These are phyloP conservation scores for Mustela lutreola DNA, from an alignment of 2,113 vertebrate genomes.

Conservation along the genomic window DNA sequence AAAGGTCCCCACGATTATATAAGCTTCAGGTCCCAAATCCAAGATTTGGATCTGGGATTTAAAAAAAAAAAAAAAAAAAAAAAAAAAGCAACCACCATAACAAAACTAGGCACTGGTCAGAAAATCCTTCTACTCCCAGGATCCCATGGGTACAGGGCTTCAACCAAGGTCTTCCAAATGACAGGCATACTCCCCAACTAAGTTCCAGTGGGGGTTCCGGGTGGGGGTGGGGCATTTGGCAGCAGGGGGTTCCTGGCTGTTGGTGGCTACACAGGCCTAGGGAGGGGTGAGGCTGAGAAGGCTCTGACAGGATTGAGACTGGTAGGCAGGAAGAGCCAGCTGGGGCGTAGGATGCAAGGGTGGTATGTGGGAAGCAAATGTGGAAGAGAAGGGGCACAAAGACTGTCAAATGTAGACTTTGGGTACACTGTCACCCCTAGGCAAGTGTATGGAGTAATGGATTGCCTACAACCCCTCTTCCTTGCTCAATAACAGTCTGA, in stretches of 20 bases:
- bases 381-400: neutral
- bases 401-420: neutral
- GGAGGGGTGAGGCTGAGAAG: neutral
- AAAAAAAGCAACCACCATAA: neutral
- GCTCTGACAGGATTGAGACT: neutral
- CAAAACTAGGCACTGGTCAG: neutral
- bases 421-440: neutral
- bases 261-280: neutral
- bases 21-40: conserved; percentile 14
- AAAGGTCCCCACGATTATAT: neutral
- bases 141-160: neutral
- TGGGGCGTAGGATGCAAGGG: neutral
- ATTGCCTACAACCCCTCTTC: neutral
- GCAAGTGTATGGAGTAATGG: neutral
- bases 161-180: neutral
- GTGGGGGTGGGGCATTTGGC: neutral
- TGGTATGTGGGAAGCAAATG: neutral
- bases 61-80: neutral
- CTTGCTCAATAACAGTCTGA: neutral
- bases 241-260: neutral
- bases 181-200: neutral
- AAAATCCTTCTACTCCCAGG: neutral
- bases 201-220: neutral
- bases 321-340: neutral
- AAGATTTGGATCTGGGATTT: neutral